phyloP scores from a whole-genome alignment of 2,113 vertebrate genomes.

The Oreocharis arfaki region DNA sequence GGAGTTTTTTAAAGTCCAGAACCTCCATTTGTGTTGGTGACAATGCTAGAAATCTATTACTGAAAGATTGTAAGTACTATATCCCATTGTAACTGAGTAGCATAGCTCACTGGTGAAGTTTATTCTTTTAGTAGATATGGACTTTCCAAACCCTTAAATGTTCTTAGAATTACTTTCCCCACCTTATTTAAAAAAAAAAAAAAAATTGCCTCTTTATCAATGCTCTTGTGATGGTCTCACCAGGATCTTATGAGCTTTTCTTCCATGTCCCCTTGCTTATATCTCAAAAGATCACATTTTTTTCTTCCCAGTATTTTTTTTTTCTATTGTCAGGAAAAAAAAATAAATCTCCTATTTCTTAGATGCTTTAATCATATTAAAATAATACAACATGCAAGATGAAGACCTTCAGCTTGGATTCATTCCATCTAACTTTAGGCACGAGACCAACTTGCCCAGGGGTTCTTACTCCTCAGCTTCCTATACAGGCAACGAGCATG shows the following conservation, averaged over 20 bases:
- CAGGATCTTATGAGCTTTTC: neutral
- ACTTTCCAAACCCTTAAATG: neutral
- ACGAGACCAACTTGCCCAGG: slow-evolving; percentile 33
- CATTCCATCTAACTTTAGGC: slow-evolving; percentile 20
- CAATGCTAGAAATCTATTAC: neutral
- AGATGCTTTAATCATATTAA: slow-evolving; percentile 43
- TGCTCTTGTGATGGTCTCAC: neutral
- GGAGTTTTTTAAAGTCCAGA: neutral
- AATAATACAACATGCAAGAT: slow-evolving; percentile 30
- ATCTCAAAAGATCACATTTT: neutral
- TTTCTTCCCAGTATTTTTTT: neutral
- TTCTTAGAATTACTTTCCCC: neutral
- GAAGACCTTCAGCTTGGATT: slow-evolving; percentile 39
- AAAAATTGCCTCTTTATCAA: neutral
- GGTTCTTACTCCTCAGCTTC: neutral
- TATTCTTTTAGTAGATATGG: neutral
- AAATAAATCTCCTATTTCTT: neutral
- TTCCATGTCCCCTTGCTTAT: neutral
- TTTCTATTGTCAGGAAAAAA: neutral
- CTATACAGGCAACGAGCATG: neutral
- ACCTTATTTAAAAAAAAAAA: neutral
- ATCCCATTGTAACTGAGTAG: neutral
- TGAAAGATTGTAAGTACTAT: neutral
- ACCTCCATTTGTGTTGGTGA: neutral
- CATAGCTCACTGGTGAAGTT: neutral